These are phyloP conservation scores for Rhinoptilus africanus DNA, from an alignment of 2,113 vertebrate genomes.

Conservation along the genomic window DNA sequence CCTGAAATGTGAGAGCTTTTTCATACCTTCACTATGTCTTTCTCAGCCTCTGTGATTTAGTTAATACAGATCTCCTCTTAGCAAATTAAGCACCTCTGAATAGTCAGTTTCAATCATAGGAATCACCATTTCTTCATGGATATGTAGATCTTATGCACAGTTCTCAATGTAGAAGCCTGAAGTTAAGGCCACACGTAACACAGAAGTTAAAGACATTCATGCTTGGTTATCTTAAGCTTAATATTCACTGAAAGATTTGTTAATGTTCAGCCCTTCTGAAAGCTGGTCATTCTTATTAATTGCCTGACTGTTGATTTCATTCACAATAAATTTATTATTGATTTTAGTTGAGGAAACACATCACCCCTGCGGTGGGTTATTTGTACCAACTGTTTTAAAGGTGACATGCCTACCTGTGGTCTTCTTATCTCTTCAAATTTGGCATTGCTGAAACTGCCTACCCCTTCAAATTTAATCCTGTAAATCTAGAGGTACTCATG, in stretches of 20 bases:
- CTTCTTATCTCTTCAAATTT: not conserved
- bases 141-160: not conserved
- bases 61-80: not conserved
- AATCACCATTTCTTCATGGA: not conserved
- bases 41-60: not conserved
- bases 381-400: not conserved
- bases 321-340: not conserved
- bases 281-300: not conserved
- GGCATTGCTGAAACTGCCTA: not conserved
- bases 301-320: not conserved
- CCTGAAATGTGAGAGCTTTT: not conserved
- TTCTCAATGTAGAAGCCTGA: not conserved
- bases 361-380: fast-evolving
- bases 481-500: not conserved
- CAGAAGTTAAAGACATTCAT: not conserved
- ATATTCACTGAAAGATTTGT: not conserved
- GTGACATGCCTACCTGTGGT: fast-evolving
- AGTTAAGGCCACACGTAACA: not conserved
- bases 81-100: not conserved
- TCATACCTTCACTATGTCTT: not conserved
- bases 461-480: not conserved
- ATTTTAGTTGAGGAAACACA: not conserved
- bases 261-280: not conserved
- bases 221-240: not conserved
- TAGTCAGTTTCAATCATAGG: not conserved